Conservation (phyloP, 2,888 invertebrate genomes). For the Palloptera scutellata region DNA sequence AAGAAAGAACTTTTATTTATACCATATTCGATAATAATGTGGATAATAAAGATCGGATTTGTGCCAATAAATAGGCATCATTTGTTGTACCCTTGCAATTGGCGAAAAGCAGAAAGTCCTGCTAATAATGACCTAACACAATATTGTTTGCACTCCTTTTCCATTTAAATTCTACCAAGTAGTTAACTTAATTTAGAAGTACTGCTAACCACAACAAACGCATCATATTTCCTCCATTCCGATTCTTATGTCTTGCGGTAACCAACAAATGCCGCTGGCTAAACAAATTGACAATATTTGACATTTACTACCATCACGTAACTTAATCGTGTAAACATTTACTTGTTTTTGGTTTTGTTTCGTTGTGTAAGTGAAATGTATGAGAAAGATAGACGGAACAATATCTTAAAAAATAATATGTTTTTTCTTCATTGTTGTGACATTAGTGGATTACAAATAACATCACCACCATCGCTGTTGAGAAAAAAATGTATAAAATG, state of each 20-base stretch:
- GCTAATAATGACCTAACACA: too few relatives aligned
- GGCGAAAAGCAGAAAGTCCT: too few relatives aligned
- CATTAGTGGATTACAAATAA: slow-evolving; percentile 5
- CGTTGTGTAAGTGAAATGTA: neutral
- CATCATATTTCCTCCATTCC: neutral
- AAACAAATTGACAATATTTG: neutral
- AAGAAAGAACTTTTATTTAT: too few relatives aligned
- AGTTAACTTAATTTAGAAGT: too few relatives aligned
- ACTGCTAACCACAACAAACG: too few relatives aligned
- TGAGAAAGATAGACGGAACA: neutral
- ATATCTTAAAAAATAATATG: neutral
- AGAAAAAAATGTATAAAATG: neutral
- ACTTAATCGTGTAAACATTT: neutral
- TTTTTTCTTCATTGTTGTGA: neutral
- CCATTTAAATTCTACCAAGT: too few relatives aligned
- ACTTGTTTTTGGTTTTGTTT: neutral
- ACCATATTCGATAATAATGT: too few relatives aligned
- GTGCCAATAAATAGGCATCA: too few relatives aligned
- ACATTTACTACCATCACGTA: slow-evolving; percentile 7
- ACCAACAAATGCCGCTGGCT: neutral
- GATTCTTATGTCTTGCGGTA: neutral
- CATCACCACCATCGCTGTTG: neutral
- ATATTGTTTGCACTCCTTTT: too few relatives aligned
- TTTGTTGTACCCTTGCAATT: too few relatives aligned
- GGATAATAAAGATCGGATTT: too few relatives aligned